Evolutionary conservation across 2,797 vertebrate genomes (phyloP), one percentile per base, ranked within the genome.

Genomic region (Catamblyrhynchus diadema): DNA sequence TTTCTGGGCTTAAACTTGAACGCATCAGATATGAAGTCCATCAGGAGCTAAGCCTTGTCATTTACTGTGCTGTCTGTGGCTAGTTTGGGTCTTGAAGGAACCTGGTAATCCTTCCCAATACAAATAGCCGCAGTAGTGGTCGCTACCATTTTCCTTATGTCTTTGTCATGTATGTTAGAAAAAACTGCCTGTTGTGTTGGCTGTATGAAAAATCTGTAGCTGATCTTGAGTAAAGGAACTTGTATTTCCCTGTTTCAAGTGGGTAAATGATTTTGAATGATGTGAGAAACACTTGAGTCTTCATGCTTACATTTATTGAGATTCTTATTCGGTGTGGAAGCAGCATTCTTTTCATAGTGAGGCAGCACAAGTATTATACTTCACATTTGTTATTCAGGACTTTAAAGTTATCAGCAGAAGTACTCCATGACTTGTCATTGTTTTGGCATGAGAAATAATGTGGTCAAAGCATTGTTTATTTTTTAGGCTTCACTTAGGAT

Each of bases 291-390:
- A 27, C 39, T 71, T 60, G 27, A 67, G 24, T 73, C 44, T 85
- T 84, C 39, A 5, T 45, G 20, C 39, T 70, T 71, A 3, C 37
- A 19, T 84, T 88, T 74, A 12, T 30, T 56, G 66, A 86, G 50
- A 48, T 77, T 81, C 33, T 78, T 85, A 35, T 10, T 47, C 22
- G 32, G 11, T 73, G 33, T 6, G 5, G 35, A 62, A 60, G 45
- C 51, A 57, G 23, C 54, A 83, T 95, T 94, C 75, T 90, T 81
- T 50, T 79, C 85, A 39, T 94, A 83, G 75, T 2, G 1, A 71
- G 45, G 65, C 73, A 85, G 47, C 42, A 54, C 23, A 78, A 91
- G 30, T 72, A 50, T 28, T 64, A 8, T 14, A 65, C 51, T 83
- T 88, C 2, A 3, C 42, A 27, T 60, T 71, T 66, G 56, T 86